Evolutionary conservation across 2,113 vertebrate species (phyloP).

Genomic region (Butorides virescens): DNA sequence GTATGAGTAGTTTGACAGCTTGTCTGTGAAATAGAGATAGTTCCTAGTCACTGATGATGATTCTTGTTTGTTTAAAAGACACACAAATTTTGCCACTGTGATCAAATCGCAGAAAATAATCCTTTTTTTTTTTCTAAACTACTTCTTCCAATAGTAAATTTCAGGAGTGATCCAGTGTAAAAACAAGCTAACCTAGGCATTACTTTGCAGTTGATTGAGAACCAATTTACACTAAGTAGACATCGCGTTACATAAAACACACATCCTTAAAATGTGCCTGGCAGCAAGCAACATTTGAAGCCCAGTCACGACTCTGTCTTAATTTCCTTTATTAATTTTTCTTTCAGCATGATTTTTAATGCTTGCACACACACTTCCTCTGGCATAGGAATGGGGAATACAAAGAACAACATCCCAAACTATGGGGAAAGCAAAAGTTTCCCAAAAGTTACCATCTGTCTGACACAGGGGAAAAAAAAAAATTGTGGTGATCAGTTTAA

Average conservation of each 20-base stretch:
- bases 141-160: neutral
- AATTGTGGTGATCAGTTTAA: neutral
- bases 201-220: neutral
- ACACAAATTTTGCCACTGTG: neutral
- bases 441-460: neutral
- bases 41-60: neutral
- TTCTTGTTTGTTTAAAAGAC: neutral
- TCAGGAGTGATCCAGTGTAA: neutral
- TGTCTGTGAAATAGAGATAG: neutral
- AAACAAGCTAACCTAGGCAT: neutral
- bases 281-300: neutral
- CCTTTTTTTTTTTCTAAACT: neutral
- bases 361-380: fast-evolving
- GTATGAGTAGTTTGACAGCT: neutral
- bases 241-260: neutral
- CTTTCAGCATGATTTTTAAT: neutral
- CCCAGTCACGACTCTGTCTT: neutral
- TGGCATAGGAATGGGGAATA: neutral
- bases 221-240: neutral
- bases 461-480: neutral
- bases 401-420: neutral
- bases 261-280: neutral
- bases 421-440: neutral
- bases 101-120: neutral
- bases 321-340: neutral